Base-by-base conservation (phyloP, 1,140 invertebrate species). In the Mesaphorura yosii region DNA sequence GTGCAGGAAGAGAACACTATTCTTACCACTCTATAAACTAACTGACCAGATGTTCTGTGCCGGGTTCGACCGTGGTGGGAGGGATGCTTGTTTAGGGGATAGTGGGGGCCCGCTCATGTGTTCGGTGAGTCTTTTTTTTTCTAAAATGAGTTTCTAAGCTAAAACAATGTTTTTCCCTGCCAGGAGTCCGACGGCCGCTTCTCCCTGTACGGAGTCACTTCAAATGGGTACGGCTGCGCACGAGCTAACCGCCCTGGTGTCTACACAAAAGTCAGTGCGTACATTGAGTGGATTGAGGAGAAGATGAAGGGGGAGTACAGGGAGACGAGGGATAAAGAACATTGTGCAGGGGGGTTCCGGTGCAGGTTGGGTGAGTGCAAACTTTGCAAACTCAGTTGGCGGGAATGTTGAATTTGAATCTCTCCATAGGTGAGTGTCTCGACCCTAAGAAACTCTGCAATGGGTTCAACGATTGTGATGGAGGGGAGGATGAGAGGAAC, bases 21-120 rank as follows among this genome's bases (percentile, higher is more conserved):
- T 87, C 57, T 71, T 89, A 25, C 80, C 82, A 7, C 68, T 83
- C 15, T 88, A 88, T 64, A 76, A 78, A 25, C 83, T 90, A 28
- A 89, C 86, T 0, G 78, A 85, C 26, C 83, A 89, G 66, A 91
- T 91, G 87, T 84, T 90, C 66, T 91, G 88, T 65, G 88, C 88
- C 3, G 88, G 88, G 0, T 84, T 79, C 66, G 75, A 75, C 27
- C 75, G 80, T 3, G 79, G 79, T 17, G 78, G 78, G 3, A 67
- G 75, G 31, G 88, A 92, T 66, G 88, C 88, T 0, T 92, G 88
- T 68, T 78, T 86, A 1, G 88, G 88, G 0, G 88, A 92, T 64
- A 88, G 84, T n/a, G 59, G 59, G 15, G 53, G 54, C 22, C 51
- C 51, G 27, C 27, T 60, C 12, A 62, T 60, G 55, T 60, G 54